phyloP scores from a whole-genome alignment of 1,140 invertebrate genomes.

The Drosophila micromelanica region DNA sequence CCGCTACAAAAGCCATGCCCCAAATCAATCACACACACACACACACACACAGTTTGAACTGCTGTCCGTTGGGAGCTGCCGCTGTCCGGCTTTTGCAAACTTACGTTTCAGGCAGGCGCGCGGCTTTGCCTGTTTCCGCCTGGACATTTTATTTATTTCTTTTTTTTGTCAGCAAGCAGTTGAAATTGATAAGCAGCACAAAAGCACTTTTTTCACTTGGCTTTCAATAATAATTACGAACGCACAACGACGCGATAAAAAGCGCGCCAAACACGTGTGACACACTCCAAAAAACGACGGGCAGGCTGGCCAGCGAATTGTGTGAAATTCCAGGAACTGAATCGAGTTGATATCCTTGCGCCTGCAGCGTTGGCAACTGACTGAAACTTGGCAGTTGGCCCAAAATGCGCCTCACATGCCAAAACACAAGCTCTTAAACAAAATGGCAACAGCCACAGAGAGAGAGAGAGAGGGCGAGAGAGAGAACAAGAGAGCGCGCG shows the following conservation, averaged over 20 bases:
- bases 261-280: conserved; percentile 67
- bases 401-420: conserved; percentile 52
- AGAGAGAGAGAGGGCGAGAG: background rate
- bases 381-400: conserved; percentile 61
- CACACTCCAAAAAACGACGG: background rate
- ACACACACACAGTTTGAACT: conserved; percentile 32
- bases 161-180: conserved; percentile 31
- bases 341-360: conserved; percentile 65
- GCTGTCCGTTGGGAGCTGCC: conserved; percentile 35
- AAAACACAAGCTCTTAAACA: conserved; percentile 74
- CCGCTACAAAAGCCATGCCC: conserved; percentile 34
- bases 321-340: conserved; percentile 6
- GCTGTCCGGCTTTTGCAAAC: conserved; percentile 37
- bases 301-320: conserved; percentile 4
- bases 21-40: conserved; percentile 73
- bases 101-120: conserved; percentile 83
- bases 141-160: no score
- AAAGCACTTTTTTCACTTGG: background rate
- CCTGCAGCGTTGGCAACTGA: conserved; percentile 77
- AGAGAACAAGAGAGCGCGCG: conserved; percentile 1
- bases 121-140: conserved; percentile 82
- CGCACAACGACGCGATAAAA: conserved; percentile 30
- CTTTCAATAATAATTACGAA: no score
- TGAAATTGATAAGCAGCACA: background rate
- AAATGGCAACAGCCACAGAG: conserved; percentile 48